These are phyloP conservation scores for Amitus sp. DNA, from an alignment of 2,888 invertebrate species.

Conservation along the genomic window DNA sequence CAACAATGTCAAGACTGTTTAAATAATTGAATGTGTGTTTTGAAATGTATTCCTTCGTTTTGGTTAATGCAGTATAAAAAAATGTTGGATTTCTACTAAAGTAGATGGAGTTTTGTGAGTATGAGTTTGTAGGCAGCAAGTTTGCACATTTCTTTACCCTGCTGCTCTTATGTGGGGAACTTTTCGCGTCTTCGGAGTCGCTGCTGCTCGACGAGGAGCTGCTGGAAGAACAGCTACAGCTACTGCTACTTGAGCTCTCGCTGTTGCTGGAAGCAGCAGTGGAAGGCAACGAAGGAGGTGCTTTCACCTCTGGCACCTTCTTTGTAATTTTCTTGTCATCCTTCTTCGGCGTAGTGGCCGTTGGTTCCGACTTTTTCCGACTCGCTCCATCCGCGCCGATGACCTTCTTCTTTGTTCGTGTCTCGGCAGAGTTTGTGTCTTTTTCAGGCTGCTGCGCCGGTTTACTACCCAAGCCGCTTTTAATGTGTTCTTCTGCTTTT, in stretches of 20 bases:
- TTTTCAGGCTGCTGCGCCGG: constrained; percentile 49
- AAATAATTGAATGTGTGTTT: no score
- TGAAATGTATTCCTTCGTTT: no score
- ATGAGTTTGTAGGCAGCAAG: no score
- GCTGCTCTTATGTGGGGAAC: constrained; percentile 35
- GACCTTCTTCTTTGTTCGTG: constrained; percentile 55
- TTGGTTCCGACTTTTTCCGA: constrained; percentile 51
- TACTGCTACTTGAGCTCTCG: constrained; percentile 68
- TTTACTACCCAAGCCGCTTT: constrained; percentile 77
- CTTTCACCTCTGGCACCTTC: constrained; percentile 35
- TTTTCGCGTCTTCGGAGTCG: constrained; percentile 58
- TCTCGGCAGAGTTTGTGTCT: constrained; percentile 57
- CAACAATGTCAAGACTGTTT: no score
- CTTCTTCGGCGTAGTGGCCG: constrained; percentile 51
- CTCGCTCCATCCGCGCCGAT: constrained; percentile 43
- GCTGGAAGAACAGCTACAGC: constrained; percentile 60
- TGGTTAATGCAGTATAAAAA: no score
- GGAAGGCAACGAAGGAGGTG: constrained; percentile 69
- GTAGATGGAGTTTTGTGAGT: no score
- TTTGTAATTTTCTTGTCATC: constrained; percentile 45
- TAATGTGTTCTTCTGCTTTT: constrained; percentile 90
- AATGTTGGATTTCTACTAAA: no score
- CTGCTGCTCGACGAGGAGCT: constrained; percentile 64
- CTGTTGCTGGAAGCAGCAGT: constrained; percentile 70
- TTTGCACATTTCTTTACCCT: no score